These are phyloP conservation scores for Stictocephala bisonia DNA, from an alignment of 2,888 invertebrate genomes.

Conservation along the genomic window DNA sequence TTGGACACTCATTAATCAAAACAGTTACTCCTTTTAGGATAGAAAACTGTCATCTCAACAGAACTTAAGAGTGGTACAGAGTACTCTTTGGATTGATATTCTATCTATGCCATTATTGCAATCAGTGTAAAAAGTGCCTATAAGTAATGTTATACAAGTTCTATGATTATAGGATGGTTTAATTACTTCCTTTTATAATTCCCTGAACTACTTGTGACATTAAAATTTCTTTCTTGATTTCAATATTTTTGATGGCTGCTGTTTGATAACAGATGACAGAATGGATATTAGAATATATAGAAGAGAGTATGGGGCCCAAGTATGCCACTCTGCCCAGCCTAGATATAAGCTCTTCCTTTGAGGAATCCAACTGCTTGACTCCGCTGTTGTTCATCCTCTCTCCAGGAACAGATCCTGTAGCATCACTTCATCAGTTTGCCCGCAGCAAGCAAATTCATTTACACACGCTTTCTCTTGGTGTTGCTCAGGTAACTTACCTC, in stretches of 20 bases:
- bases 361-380: conserved; percentile 78
- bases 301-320: conserved; percentile 75
- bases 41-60: no score
- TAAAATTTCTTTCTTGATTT: not conserved
- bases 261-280: conserved; percentile 63
- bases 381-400: conserved; percentile 86
- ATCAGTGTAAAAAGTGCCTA: no score
- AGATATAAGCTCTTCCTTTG: conserved; percentile 80
- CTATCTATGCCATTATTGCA: no score
- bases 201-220: no score
- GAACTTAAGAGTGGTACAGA: no score
- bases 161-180: no score
- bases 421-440: conserved; percentile 80
- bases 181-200: no score
- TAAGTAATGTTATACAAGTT: no score
- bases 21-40: no score
- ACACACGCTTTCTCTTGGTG: conserved; percentile 83
- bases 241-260: not conserved
- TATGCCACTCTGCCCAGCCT: conserved; percentile 83
- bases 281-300: conserved; percentile 74
- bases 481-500: conserved; percentile 70
- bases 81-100: no score
- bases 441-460: conserved; percentile 77
- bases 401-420: conserved; percentile 86
- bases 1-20: no score